A percentile compares a stretch with the other conserved stretches of the same genome.
Evolutionary conservation across 2,888 invertebrate genomes (phyloP).

Genomic region (Pseudolycoriella hygida): DNA sequence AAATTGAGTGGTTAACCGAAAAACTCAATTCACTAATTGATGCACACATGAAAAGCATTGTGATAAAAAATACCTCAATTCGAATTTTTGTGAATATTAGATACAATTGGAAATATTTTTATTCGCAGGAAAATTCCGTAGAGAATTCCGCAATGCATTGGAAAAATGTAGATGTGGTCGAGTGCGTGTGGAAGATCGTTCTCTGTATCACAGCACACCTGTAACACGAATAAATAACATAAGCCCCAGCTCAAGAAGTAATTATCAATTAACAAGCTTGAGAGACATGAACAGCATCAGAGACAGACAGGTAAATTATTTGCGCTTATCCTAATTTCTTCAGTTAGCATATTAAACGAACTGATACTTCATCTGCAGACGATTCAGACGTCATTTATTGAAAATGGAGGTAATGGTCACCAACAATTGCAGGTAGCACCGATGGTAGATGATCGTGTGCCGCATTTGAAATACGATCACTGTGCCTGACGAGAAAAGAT

Average conservation of each 20-base stretch:
- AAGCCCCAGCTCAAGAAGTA: slow-evolving; percentile 16
- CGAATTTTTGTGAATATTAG: too few relatives aligned
- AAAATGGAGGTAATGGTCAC: slow-evolving; percentile 14
- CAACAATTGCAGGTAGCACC: slow-evolving; percentile 8
- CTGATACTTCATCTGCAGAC: slow-evolving; percentile 12
- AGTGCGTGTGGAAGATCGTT: slow-evolving; percentile 14
- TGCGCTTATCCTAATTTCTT: too few relatives aligned
- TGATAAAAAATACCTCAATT: too few relatives aligned
- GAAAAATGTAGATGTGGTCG: slow-evolving; percentile 37
- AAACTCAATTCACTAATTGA: too few relatives aligned
- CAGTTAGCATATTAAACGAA: too few relatives aligned
- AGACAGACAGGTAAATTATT: slow-evolving; percentile 14
- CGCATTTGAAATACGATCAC: slow-evolving; percentile 8
- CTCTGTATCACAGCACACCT: slow-evolving; percentile 15
- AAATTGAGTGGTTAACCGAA: too few relatives aligned
- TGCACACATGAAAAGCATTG: too few relatives aligned
- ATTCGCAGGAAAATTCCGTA: slow-evolving; percentile 46
- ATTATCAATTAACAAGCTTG: slow-evolving; percentile 17
- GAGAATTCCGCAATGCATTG: slow-evolving; percentile 51
- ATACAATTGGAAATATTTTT: too few relatives aligned
- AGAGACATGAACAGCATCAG: slow-evolving; percentile 14
- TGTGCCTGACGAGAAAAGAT: slow-evolving; percentile 12
- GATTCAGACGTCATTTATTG: slow-evolving; percentile 16
- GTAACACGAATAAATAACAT: slow-evolving; percentile 15
- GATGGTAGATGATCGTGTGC: slow-evolving; percentile 7